Evolutionary conservation across 2,888 invertebrate species (phyloP), one percentile per base, ranked within the genome.

Genomic region (Baronia brevicornis): DNA sequence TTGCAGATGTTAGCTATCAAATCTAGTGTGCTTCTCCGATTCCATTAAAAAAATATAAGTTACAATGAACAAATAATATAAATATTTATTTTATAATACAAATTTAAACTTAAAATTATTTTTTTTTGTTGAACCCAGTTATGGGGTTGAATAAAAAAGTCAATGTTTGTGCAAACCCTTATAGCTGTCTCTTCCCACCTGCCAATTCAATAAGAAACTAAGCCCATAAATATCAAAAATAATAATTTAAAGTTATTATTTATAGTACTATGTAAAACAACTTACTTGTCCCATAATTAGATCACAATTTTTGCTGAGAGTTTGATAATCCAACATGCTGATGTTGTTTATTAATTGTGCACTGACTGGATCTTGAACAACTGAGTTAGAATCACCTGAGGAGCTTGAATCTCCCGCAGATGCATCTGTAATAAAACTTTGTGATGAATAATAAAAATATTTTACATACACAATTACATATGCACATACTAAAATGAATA

Each of bases 271-370:
- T 11, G n/a, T n/a, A n/a, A 29, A 31, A 28, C 29, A 37, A 54
- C 53, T 56, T 54, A 84, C 85, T 53, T 74, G 74, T 38, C 78
- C 74, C 42, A 73, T 62, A 25, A 84, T 74, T 17, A 82, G 61
- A 36, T 85, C 82, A 12, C 72, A 77, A 58, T 84, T 84, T 51
- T 84, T 85, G 50, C 84, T 84, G 1, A 85, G 57, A 3, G 85
- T 84, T 40, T 84, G 82, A 38, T 85, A 85, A 41, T 85, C 85
- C 37, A 85, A 43, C 85, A 85, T 85, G 43, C 85, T 85, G 22
- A 85, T 85, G 38, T 85, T 85, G 45, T 85, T 85, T 17, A 85
- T 85, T 24, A 85, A 62, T 42, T 85, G 85, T n/a, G 85, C 85
- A 42, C 84, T 84, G 15, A 85, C 85, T 19, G 84, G 84, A 45